Evolutionary conservation across 2,113 vertebrate species (phyloP).

Genomic region (Struthidea cinerea): DNA sequence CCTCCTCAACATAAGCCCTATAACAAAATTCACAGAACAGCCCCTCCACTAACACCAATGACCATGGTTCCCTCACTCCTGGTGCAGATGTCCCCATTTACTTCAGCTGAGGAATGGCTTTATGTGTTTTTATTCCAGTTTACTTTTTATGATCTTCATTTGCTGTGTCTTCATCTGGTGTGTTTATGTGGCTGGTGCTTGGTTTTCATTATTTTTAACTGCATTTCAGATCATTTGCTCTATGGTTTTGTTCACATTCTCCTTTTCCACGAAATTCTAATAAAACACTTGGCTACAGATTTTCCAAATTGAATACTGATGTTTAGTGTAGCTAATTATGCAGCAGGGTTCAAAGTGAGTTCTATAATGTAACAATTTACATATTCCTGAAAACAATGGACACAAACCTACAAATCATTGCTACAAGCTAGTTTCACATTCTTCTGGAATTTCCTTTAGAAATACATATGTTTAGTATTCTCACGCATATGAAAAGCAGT

Average conservation of each 20-base stretch:
- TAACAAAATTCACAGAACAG: background rate
- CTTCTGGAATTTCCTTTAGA: conserved; percentile 65
- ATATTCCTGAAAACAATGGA: conserved; percentile 64
- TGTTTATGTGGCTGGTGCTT: conserved; percentile 23
- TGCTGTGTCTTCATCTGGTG: conserved; percentile 37
- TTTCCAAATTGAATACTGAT: conserved; percentile 66
- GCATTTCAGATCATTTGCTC: conserved; percentile 41
- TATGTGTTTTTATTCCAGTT: conserved; percentile 42
- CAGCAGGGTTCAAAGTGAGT: conserved; percentile 58
- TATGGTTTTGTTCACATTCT: conserved; percentile 30
- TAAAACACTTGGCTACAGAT: conserved; percentile 58
- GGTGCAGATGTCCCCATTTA: background rate
- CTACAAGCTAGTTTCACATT: conserved; percentile 58
- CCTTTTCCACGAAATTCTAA: conserved; percentile 57
- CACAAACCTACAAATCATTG: conserved; percentile 55
- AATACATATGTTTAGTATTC: conserved; percentile 65
- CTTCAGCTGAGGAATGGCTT: background rate
- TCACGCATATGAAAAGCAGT: conserved; percentile 50
- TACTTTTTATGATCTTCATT: conserved; percentile 24
- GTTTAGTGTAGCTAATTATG: conserved; percentile 48
- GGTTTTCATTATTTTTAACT: conserved; percentile 46
- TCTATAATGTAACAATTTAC: conserved; percentile 43
- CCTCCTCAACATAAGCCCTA: background rate
- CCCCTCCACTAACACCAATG: background rate
- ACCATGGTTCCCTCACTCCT: background rate